Evolutionary conservation across 2,797 vertebrate genomes (phyloP).

Genomic region (Antrozous pallidus): DNA sequence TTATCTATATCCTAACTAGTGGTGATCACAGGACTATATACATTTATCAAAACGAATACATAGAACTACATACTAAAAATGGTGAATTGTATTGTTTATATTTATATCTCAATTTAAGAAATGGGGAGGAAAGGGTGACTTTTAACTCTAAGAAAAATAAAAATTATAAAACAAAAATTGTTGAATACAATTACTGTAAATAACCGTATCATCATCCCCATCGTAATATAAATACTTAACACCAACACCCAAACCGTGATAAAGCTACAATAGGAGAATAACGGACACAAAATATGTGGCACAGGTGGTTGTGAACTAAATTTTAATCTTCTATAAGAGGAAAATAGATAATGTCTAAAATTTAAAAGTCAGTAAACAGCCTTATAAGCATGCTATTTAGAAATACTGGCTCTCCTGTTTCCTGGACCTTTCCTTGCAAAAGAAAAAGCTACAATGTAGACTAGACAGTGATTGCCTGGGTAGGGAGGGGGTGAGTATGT

Average conservation of each 20-base stretch:
- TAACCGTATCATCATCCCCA: neutral
- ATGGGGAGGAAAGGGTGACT: neutral
- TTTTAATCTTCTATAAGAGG: neutral
- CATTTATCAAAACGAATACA: neutral
- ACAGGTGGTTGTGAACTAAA: neutral
- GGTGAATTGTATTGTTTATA: neutral
- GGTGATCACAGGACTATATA: neutral
- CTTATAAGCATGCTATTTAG: conserved; percentile 11
- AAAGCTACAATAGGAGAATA: neutral
- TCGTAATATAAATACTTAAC: conserved; percentile 7
- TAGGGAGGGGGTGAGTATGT: too few relatives aligned
- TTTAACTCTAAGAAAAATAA: conserved; percentile 23
- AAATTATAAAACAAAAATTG: neutral
- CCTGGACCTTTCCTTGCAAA: neutral
- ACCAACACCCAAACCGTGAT: neutral
- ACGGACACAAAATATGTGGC: neutral
- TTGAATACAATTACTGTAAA: neutral
- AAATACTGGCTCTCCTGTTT: neutral
- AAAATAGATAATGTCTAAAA: neutral
- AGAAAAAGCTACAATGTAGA: neutral
- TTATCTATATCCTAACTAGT: neutral
- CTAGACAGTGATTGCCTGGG: neutral
- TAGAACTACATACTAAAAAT: neutral
- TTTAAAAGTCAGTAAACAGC: neutral
- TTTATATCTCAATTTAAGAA: neutral